Base-by-base conservation (phyloP, 2,888 invertebrate species). In the Perithous albicinctus region DNA sequence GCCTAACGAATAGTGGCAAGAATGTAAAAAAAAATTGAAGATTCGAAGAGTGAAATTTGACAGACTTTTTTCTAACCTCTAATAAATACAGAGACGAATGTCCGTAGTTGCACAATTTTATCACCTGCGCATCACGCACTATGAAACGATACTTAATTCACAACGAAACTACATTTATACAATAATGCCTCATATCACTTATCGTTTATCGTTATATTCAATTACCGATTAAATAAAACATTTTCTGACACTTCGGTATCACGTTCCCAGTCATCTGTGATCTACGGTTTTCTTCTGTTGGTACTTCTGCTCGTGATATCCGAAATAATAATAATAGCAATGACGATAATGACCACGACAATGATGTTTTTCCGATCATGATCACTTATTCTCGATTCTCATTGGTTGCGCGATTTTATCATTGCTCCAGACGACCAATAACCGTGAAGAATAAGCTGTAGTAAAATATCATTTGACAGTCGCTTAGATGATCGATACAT, bases 21-120 rank as follows among this genome's bases (percentile, higher is more conserved):
- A n/a, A n/a, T n/a, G n/a, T n/a, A n/a, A n/a, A n/a, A 66, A 20
- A 66, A 18, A 32, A 66, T 26, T 26, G 5, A 26, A 48, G 3
- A 32, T 29, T 26, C 29, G 5, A 6, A 8, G 15, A 38, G 32
- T 32, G 10, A 10, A 48, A 20, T 48, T 18, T 26, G 67, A 67
- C n/a, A 48, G 67, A 64, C 61, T 67, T 56, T 67, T 46, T 61
- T 29, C 73, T 81, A 81, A 81, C 77, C 80, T 77, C n/a, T n/a
- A n/a, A n/a, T n/a, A n/a, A n/a, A n/a, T n/a, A n/a, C n/a, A 59
- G 43, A 81, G 69, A 20, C 23, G 10, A 48, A 20, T 12, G 38
- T 23, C 41, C 5, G 29, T 5, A 1, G 41, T 15, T 48, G 20
- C 43, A n/a, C 12, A 29, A 54, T 63, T 12, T 38, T 7, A 32